Conservation (phyloP, 92 coral and sea anemone genomes). For the Paramuricea clavata region DNA sequence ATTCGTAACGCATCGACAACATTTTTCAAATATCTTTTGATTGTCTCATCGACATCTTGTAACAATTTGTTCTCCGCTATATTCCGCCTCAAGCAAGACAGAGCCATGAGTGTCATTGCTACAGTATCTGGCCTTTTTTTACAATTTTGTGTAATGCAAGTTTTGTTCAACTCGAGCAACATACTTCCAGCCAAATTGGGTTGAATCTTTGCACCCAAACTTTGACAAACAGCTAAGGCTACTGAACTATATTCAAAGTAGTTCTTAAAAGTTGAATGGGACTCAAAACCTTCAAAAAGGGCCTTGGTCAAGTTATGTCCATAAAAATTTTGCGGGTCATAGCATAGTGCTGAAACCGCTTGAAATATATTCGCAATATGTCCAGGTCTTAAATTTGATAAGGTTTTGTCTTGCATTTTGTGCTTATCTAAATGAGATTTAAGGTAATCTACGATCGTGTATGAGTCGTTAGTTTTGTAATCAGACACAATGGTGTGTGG, state of each 20-base stretch:
- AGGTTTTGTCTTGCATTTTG: neutral
- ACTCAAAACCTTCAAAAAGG: neutral
- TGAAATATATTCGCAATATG: slow-evolving; percentile 68
- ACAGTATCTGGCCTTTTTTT: neutral
- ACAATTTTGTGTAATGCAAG: neutral
- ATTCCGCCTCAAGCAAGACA: slow-evolving; percentile 25
- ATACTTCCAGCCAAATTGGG: neutral
- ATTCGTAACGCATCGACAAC: neutral
- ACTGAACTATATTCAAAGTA: slow-evolving; percentile 29
- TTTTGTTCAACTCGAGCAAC: neutral
- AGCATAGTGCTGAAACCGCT: slow-evolving; percentile 19
- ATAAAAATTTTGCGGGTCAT: slow-evolving; percentile 3
- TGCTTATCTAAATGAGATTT: slow-evolving; percentile 12
- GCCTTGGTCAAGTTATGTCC: slow-evolving; percentile 22
- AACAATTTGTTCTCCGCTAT: neutral
- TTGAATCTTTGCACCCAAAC: neutral
- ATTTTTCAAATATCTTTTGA: neutral
- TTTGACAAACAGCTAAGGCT: slow-evolving; percentile 25
- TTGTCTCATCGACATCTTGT: neutral
- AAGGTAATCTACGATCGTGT: neutral
- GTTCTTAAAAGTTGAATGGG: neutral
- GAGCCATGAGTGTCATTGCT: slow-evolving; percentile 31
- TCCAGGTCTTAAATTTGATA: slow-evolving; percentile 55
- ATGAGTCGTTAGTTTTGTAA: neutral
- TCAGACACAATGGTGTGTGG: slow-evolving; percentile 17